phyloP scores from a whole-genome alignment of 2,797 vertebrate genomes.

The Ctenochaetus hawaiiensis region DNA sequence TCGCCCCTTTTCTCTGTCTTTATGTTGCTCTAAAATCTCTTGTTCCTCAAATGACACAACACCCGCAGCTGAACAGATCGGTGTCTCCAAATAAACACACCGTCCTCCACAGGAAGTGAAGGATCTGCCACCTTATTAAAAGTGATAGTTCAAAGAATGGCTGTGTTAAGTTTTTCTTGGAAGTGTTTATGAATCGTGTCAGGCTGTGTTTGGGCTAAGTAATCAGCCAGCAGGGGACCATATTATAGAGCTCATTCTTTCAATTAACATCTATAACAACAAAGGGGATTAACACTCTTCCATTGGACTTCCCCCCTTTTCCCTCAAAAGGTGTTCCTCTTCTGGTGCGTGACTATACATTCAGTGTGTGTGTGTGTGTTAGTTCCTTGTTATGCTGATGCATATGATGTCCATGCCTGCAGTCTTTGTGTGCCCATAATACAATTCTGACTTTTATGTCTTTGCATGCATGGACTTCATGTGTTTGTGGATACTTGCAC shows the following conservation, averaged over 20 bases:
- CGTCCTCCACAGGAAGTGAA: constrained; percentile 9
- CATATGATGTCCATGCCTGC: background rate
- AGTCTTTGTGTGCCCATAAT: constrained; percentile 4
- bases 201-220: constrained; percentile 58
- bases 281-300: constrained; percentile 70
- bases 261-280: constrained; percentile 80
- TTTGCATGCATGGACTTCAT: background rate
- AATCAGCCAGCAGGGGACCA: constrained; percentile 68
- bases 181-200: constrained; percentile 73
- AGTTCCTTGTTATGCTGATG: constrained; percentile 10
- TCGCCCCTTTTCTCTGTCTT: background rate
- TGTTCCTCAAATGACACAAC: constrained; percentile 25
- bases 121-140: constrained; percentile 51
- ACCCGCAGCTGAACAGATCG: constrained; percentile 28
- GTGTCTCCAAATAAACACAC: constrained; percentile 46
- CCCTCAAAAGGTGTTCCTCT: constrained; percentile 47
- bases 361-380: constrained; percentile 18
- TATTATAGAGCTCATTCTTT: constrained; percentile 75
- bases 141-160: constrained; percentile 55
- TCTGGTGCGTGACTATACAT: constrained; percentile 1
- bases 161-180: constrained; percentile 60
- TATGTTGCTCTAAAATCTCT: constrained; percentile 11
- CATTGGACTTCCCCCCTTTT: constrained; percentile 37
- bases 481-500: constrained; percentile 4
- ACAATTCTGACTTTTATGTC: constrained; percentile 5